phyloP scores from a whole-genome alignment of 2,888 invertebrate genomes.

The Callimorpha dominula region DNA sequence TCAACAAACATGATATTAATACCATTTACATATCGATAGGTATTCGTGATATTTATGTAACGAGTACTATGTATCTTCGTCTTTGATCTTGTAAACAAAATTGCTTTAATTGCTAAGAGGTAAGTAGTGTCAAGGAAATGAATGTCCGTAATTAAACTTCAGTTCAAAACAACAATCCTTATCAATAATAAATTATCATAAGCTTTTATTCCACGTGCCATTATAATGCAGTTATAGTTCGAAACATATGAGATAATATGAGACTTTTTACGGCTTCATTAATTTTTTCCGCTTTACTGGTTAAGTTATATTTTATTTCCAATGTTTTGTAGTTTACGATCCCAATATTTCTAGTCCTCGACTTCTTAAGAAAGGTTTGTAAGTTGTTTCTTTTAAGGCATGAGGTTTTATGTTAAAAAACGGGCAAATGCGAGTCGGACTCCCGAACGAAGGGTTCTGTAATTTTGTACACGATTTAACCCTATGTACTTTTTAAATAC shows the following conservation, averaged over 20 bases:
- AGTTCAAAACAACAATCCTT: slow-evolving; percentile 2
- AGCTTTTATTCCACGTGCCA: background rate
- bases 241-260: background rate
- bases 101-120: slow-evolving; percentile 5
- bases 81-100: slow-evolving; percentile 14
- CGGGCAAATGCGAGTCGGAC: background rate
- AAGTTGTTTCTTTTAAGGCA: background rate
- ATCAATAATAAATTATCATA: background rate
- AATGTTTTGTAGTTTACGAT: slow-evolving; percentile 12
- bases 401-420: background rate
- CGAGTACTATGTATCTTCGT: background rate
- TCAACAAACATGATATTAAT: slow-evolving; percentile 49
- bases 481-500: too few species aligned
- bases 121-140: slow-evolving; percentile 9
- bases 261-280: slow-evolving; percentile 45
- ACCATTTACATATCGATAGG: slow-evolving; percentile 6
- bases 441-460: too few species aligned
- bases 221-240: slow-evolving; percentile 4
- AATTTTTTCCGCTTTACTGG: slow-evolving; percentile 42
- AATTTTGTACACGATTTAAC: too few species aligned
- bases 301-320: slow-evolving; percentile 31
- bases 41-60: slow-evolving; percentile 9
- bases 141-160: slow-evolving; percentile 2
- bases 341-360: background rate
- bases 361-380: background rate